These are phyloP conservation scores for Sylvilagus floridanus DNA, from an alignment of 2,797 vertebrate genomes.

Conservation along the genomic window DNA sequence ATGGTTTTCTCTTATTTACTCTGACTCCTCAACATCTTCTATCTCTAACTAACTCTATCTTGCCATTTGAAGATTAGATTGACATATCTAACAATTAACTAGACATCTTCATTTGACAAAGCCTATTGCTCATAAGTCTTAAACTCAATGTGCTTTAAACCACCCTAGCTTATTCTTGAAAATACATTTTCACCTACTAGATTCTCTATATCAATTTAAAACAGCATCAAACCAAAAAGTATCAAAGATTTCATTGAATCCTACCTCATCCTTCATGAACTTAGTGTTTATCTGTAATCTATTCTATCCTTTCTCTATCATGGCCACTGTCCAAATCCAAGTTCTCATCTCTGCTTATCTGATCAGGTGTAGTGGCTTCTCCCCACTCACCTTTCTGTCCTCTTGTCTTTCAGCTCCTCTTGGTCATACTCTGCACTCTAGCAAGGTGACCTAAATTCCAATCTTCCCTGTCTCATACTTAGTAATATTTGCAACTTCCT, in stretches of 20 bases:
- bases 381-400: not conserved
- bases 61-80: not conserved
- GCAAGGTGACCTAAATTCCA: not conserved
- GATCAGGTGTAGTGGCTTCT: not conserved
- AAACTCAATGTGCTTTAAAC: not conserved
- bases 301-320: not conserved
- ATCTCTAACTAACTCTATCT: not conserved
- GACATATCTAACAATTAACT: not conserved
- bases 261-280: not conserved
- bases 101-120: not conserved
- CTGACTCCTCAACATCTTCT: not conserved
- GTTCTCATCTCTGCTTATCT: not conserved
- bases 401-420: not conserved
- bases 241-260: not conserved
- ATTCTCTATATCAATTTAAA: constrained; percentile 18
- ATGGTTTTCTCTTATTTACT: not conserved
- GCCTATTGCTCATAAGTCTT: not conserved
- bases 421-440: not conserved
- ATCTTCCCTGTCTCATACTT: not conserved
- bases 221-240: not conserved
- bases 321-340: not conserved
- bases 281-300: not conserved
- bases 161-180: not conserved
- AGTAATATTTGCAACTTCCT: not conserved
- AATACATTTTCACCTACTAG: not conserved